These are phyloP conservation scores for Saccostrea glomerata DNA, from an alignment of 1,140 invertebrate species.

Conservation along the genomic window DNA sequence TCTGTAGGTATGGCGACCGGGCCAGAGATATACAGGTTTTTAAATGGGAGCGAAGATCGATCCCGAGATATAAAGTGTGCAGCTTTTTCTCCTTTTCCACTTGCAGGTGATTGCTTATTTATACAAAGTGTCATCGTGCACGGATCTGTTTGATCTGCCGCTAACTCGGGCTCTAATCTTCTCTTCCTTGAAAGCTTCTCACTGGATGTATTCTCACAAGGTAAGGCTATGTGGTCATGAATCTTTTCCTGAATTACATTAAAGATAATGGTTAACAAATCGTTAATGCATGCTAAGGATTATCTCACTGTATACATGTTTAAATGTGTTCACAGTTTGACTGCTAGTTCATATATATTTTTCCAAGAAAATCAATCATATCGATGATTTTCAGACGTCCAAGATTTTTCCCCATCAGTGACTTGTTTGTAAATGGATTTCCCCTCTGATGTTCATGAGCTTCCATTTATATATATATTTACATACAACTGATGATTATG, in stretches of 20 bases:
- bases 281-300: too few relatives aligned
- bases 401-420: too few relatives aligned
- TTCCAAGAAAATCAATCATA: too few relatives aligned
- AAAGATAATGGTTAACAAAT: too few relatives aligned
- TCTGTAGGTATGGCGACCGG: neutral
- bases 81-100: constrained; percentile 18
- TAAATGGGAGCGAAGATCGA: neutral
- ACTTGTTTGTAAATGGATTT: neutral
- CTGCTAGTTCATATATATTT: too few relatives aligned
- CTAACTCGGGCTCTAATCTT: neutral
- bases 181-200: neutral
- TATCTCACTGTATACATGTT: too few relatives aligned
- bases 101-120: constrained; percentile 34
- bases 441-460: neutral
- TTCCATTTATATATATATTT: neutral
- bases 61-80: constrained; percentile 16
- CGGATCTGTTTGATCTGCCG: neutral
- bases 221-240: neutral
- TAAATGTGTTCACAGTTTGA: too few relatives aligned
- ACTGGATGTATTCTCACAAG: neutral
- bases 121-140: constrained; percentile 24
- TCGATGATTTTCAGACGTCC: too few relatives aligned
- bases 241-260: neutral
- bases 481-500: constrained; percentile 1
- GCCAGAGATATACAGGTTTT: neutral